Evolutionary conservation across 30 jellyfish, hydroid and myxozoan genomes (phyloP), one percentile per base, ranked within the genome.

Genomic region (Pelagia noctiluca): DNA sequence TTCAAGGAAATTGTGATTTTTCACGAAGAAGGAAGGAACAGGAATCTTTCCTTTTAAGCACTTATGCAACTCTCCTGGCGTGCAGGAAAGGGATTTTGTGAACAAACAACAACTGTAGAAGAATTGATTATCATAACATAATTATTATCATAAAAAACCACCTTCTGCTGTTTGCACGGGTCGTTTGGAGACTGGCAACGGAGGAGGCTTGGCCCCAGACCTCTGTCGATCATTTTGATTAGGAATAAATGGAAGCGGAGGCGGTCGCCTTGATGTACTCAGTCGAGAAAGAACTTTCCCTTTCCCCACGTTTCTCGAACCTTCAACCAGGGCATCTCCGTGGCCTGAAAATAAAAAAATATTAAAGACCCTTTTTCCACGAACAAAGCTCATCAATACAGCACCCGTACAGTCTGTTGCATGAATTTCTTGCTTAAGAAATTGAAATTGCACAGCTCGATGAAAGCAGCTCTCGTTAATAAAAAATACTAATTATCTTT

Each of bases 101-200:
- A 5, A 5, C 57, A 42, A 5, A 16, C 16, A 42, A 42, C 57
- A 42, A 42, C 8, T 42, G 16, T 42, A 42, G 16, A 42, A 5
- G 57, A 5, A 42, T 5, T 5, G 57, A 42, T 5, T 5, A 16
- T 42, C 16, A 42, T 16, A 42, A 42, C 57, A 42, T 8, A 42
- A 42, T 42, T 42, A 16, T 42, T 5, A 8, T 8, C 16, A 42
- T 42, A 8, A 42, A 16, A 5, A 42, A 71, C 29, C 53, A 82
- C 92, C 92, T 53, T 82, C 92, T 12, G 92, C 92, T 2, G 84
- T 82, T 21, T 57, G 84, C 19, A 70, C 38, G 25, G 82, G 67
- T 32, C 46, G 68, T 30, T 83, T 69, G 36, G 92, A 82, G 34
- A 32, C 25, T 2, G 92, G 92, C 33, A 82, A 50, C 13, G 92